Base-by-base conservation (phyloP, 2,113 vertebrate species). In the Myodes glareolus region DNA sequence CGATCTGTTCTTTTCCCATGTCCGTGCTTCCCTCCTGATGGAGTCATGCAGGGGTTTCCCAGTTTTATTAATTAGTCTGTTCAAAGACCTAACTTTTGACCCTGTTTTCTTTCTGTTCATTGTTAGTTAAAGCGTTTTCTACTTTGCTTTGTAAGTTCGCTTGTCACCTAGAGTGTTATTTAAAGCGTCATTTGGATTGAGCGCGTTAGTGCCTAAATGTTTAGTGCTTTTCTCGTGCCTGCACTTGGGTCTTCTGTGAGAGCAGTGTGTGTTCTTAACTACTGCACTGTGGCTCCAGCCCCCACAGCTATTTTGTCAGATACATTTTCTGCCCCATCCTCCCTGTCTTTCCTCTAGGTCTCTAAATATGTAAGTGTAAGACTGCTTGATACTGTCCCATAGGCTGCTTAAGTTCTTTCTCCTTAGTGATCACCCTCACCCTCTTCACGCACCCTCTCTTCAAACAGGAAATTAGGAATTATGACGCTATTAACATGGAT, bases 291-390 rank as follows among this genome's bases (percentile, higher is more conserved):
- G 11, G 68, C 31, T 45, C 29, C 25, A 31, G 58, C 1, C 58
- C 55, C 25, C 65, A 88, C 82, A 95, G 65, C 23, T 65, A 33
- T 70, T 82, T 94, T 94, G 52, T 92, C 19, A 92, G n/a, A 19
- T 61, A 36, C 61, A 39, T 75, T 92, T 89, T 90, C 47, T 89
- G 33, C 23, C 14, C 39, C 36, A 16, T 88, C 73, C n/a, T 82
- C 0, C 76, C 39, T 81, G 2, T 81, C 33, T 82, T 81, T 82
- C 9, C 63, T 88, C 17, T 73, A 47, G 9, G 73, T 86, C 12
- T 17, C 5, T 21, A 73, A 45, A 11, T 91, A 29, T 12, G 9
- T 67, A 52, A 91, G 19, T 84, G 8, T 77, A 76, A 75, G 50
- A 85, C 39, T 77, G 42, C n/a, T 52, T 67, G 63, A 45, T 67